Evolutionary conservation across 1,140 invertebrate genomes (phyloP).

Genomic region (Grapholita molesta): DNA sequence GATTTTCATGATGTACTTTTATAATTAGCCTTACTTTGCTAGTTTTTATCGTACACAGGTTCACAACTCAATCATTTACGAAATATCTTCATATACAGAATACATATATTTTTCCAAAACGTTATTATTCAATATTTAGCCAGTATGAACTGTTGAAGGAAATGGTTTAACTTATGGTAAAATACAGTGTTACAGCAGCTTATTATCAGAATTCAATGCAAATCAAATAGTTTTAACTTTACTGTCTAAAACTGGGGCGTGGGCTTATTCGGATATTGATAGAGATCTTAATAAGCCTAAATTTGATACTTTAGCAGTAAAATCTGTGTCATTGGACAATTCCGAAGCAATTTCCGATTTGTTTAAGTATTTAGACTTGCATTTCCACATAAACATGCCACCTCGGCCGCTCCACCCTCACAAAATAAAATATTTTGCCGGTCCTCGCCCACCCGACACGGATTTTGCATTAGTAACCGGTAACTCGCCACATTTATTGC

Average conservation of each 20-base stretch:
- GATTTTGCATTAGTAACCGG: conserved; percentile 44
- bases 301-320: not conserved
- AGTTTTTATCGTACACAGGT: no score
- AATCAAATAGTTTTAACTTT: not conserved
- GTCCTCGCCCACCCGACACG: conserved; percentile 28
- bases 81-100: no score
- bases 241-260: not conserved
- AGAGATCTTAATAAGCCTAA: not conserved
- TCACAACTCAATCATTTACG: no score
- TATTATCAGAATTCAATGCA: no score
- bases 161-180: no score
- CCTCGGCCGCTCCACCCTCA: conserved; percentile 29
- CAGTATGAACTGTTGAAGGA: no score
- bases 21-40: no score
- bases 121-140: no score
- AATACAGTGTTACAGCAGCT: no score
- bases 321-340: not conserved
- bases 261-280: not conserved
- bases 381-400: conserved; percentile 9
- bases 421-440: conserved; percentile 31
- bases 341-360: not conserved
- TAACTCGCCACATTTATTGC: conserved; percentile 30
- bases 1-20: no score
- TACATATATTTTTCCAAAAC: no score
- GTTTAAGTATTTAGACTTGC: not conserved